These are phyloP conservation scores for Nipponia nippon DNA, from an alignment of 2,113 vertebrate species.

Conservation along the genomic window DNA sequence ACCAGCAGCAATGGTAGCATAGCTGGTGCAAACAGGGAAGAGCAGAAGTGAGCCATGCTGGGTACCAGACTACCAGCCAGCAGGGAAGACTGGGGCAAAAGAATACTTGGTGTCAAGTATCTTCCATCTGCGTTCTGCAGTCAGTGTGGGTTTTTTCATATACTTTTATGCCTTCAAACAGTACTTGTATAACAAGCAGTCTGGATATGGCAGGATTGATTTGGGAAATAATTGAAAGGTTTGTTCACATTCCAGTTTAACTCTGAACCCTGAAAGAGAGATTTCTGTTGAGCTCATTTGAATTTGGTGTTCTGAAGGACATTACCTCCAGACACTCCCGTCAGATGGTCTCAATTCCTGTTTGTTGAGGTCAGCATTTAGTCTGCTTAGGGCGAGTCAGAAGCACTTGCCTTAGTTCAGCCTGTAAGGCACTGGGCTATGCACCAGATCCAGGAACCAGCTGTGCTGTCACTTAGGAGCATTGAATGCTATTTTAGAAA, in stretches of 20 bases:
- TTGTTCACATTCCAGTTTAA: accelerated
- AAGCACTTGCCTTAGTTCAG: background rate
- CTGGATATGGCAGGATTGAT: accelerated
- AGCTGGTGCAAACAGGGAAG: background rate
- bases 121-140: background rate
- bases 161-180: background rate
- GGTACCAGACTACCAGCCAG: background rate
- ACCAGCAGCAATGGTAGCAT: accelerated
- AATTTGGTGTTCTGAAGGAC: background rate
- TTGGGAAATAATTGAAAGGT: background rate
- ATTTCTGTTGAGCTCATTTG: accelerated
- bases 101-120: accelerated
- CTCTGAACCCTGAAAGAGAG: background rate
- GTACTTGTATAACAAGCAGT: background rate
- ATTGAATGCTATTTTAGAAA: background rate
- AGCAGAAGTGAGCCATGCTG: background rate
- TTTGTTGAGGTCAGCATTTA: accelerated
- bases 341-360: background rate
- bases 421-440: accelerated
- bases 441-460: accelerated
- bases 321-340: background rate
- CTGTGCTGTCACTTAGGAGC: accelerated
- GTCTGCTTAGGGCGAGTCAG: background rate
- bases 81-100: too few relatives aligned
- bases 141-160: accelerated